These are phyloP conservation scores for Clarias macrocephalus DNA, from an alignment of 2,113 vertebrate genomes.

Conservation along the genomic window DNA sequence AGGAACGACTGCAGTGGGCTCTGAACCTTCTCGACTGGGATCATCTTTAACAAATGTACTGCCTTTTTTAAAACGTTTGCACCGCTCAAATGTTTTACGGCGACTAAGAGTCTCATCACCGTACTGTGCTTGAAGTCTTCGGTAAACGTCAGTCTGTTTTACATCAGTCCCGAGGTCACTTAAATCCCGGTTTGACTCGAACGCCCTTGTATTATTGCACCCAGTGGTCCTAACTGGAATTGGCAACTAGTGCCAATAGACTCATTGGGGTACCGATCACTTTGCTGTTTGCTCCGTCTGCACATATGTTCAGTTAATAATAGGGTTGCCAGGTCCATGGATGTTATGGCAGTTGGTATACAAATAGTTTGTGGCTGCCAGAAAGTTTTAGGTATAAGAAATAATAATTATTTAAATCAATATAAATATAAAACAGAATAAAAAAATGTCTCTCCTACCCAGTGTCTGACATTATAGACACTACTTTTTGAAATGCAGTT, in stretches of 20 bases:
- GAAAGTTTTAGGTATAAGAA: background rate
- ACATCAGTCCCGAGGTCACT: too few relatives aligned
- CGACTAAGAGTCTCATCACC: too few relatives aligned
- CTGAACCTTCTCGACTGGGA: too few relatives aligned
- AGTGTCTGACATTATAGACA: background rate
- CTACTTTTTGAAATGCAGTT: background rate
- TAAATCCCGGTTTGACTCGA: too few relatives aligned
- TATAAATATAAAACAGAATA: background rate
- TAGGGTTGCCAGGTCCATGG: background rate
- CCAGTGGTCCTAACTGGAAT: background rate
- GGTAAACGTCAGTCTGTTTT: too few relatives aligned
- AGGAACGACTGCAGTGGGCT: too few relatives aligned
- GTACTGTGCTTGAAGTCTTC: too few relatives aligned
- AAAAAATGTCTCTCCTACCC: background rate
- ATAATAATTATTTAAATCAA: too few relatives aligned
- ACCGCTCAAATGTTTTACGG: too few relatives aligned
- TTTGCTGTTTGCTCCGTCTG: background rate
- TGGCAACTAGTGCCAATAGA: background rate
- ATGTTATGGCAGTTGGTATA: background rate
- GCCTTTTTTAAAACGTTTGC: too few relatives aligned
- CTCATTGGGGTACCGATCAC: background rate
- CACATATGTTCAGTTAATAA: background rate
- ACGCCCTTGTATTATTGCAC: background rate
- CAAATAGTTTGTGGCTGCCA: background rate
- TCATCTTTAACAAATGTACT: too few relatives aligned